These are phyloP conservation scores for Percina caprodes DNA, from an alignment of 2,113 vertebrate genomes.

Conservation along the genomic window DNA sequence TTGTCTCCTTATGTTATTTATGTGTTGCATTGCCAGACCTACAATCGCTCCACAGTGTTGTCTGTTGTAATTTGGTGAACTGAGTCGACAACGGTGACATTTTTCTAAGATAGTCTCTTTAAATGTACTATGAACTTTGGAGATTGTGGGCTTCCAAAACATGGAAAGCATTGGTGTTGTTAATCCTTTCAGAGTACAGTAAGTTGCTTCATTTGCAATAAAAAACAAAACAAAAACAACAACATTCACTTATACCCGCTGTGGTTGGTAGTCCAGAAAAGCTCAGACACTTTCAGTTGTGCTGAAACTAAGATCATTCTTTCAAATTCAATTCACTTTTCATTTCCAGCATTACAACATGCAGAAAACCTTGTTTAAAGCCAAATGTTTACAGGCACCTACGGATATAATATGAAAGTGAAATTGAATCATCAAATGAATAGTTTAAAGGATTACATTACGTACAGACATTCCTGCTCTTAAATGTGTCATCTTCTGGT, in stretches of 20 bases:
- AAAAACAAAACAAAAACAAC: too few relatives aligned
- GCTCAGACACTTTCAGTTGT: neutral
- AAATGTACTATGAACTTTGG: conserved; percentile 3
- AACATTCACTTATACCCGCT: neutral
- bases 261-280: conserved; percentile 7
- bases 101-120: conserved; percentile 12
- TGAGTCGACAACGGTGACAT: neutral
- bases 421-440: conserved; percentile 17
- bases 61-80: too few relatives aligned
- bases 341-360: neutral
- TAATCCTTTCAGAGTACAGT: conserved; percentile 14
- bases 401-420: conserved; percentile 15
- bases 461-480: too few relatives aligned
- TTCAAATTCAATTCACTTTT: conserved; percentile 9
- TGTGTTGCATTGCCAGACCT: too few relatives aligned
- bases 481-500: conserved; percentile 36
- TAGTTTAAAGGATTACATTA: conserved; percentile 40
- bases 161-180: neutral
- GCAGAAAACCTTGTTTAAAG: conserved; percentile 8
- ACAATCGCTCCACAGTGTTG: too few relatives aligned
- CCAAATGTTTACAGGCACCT: conserved; percentile 31
- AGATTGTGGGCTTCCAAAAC: neutral
- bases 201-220: neutral
- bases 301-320: neutral
- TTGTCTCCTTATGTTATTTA: too few relatives aligned